Percentiles rank a stretch among this genome's conserved stretches.
phyloP scores from a whole-genome alignment of 2,888 invertebrate species.

The Callyntrura sp. region DNA sequence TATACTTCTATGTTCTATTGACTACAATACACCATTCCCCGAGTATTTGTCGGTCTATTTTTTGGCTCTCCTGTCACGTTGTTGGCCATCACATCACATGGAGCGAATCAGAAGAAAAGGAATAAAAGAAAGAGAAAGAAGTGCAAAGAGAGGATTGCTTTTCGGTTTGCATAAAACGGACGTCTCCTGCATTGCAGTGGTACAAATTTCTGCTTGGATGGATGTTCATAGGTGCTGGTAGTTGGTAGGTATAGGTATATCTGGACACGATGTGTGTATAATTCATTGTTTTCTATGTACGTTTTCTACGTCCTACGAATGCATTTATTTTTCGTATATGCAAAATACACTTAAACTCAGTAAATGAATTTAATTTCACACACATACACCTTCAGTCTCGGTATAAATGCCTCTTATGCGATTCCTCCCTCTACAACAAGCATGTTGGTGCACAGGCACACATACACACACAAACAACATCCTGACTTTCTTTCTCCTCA shows the following conservation, averaged over 20 bases:
- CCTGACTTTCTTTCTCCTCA: neutral
- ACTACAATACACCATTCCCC: neutral
- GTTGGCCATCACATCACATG: slow-evolving; percentile 31
- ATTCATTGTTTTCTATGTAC: neutral
- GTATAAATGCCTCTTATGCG: neutral
- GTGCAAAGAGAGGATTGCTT: slow-evolving; percentile 38
- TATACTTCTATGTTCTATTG: neutral
- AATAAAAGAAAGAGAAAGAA: neutral
- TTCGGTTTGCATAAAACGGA: slow-evolving; percentile 25
- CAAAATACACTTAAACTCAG: neutral
- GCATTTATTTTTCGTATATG: neutral
- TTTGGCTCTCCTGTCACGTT: slow-evolving; percentile 46
- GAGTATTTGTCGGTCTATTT: neutral
- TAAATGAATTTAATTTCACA: slow-evolving; percentile 57
- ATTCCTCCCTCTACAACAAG: neutral
- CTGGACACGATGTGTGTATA: neutral
- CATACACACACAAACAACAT: too few relatives aligned
- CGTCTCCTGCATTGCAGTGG: slow-evolving; percentile 61
- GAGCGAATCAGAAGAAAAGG: neutral
- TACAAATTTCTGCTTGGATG: too few relatives aligned
- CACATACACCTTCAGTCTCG: neutral
- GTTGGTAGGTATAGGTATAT: neutral
- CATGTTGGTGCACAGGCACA: neutral
- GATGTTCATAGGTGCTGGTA: neutral
- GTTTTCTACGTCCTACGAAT: neutral